A percentile compares a stretch with the other conserved stretches of the same genome.
phyloP scores from a whole-genome alignment of 2,888 invertebrate genomes.

The Leptopilina syphax region DNA sequence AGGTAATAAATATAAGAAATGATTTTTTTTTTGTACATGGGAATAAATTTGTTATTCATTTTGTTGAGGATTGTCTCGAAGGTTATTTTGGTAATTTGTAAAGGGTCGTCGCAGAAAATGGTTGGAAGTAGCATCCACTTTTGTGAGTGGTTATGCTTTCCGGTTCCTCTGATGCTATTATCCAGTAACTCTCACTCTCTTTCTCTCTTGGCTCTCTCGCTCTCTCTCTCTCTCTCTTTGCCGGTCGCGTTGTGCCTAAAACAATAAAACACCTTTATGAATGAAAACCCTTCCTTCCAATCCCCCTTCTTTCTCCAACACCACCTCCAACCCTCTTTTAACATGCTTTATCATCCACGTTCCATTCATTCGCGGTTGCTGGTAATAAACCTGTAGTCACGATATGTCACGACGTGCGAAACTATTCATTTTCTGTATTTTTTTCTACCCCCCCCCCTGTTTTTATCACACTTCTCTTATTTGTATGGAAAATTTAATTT shows the following conservation, averaged over 20 bases:
- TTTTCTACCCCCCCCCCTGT: neutral
- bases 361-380: conserved; percentile 66
- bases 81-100: conserved; percentile 34
- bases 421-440: neutral
- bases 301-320: conserved; percentile 51
- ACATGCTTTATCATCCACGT: conserved; percentile 66
- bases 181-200: conserved; percentile 64
- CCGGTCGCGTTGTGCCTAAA: conserved; percentile 68
- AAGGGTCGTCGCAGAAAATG: conserved; percentile 55
- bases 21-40: neutral
- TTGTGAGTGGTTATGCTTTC: conserved; percentile 73
- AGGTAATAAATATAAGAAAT: no score
- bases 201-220: conserved; percentile 53
- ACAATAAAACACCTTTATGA: conserved; percentile 75
- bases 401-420: conserved; percentile 26
- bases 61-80: conserved; percentile 31
- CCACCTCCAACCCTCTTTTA: conserved; percentile 64
- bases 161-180: conserved; percentile 72
- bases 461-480: neutral
- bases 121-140: conserved; percentile 65
- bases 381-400: conserved; percentile 62
- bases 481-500: neutral
- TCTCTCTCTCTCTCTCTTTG: conserved; percentile 59
- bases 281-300: conserved; percentile 68
- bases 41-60: conserved; percentile 5